Evolutionary conservation across 1,140 invertebrate genomes (phyloP), one percentile per base, ranked within the genome.

Genomic region (Mizuhopecten yessoensis): DNA sequence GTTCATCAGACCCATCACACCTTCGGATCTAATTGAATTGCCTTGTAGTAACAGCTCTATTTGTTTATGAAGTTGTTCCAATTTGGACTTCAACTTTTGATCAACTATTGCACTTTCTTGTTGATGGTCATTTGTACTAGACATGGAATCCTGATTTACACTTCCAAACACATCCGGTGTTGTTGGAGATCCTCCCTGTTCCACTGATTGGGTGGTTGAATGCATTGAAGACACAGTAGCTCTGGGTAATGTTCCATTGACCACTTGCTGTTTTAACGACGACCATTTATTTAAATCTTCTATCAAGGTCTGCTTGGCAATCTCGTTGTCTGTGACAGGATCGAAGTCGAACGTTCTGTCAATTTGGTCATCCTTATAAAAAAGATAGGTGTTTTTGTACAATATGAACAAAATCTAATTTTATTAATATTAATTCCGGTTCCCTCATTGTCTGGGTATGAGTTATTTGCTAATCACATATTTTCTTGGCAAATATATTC

Each of bases 321-420:
- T 75, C 5, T n/a, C 57, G 57, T 75, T 75, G 57, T 75, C 57
- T 29, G n/a, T 75, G 57, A 75, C 57, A n/a, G 57, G 57, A 75
- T 75, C 57, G 11, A 75, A 75, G 29, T 75, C 57, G 5, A 29
- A 75, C 5, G n/a, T 29, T 29, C 57, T 75, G 57, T 75, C 57
- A 5, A 29, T 17, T 3, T 75, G 1, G 5, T 5, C 57, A 75
- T 29, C 57, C 57, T 75, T 3, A 75, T 29, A 45, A 45, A 45
- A 1, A 45, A 13, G 1, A 7, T 39, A 7, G 5, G 5, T 39
- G 5, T 39, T 39, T 45, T 45, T 9, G 9, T 20, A 45, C 42
- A 45, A 45, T 39, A 39, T 45, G 42, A 20, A 15, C 42, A 45
- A 45, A 39, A 39, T 39, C 5, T 13, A 13, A 39, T 39, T 39